Conservation (phyloP, 2,888 invertebrate genomes). For the Gortyna flavago region DNA sequence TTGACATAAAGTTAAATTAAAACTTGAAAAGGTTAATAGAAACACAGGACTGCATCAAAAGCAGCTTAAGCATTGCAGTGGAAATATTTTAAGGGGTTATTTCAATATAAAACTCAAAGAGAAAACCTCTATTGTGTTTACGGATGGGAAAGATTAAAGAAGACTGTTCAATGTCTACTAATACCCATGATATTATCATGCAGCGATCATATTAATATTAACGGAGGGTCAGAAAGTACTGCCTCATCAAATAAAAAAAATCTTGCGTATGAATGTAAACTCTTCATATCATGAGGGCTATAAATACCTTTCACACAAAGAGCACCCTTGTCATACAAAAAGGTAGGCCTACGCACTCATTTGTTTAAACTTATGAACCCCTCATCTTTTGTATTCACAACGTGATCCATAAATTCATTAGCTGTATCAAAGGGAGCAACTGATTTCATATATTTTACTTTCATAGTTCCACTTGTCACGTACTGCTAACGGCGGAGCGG, state of each 20-base stretch:
- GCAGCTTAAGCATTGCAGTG: not conserved
- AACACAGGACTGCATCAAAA: slow-evolving; percentile 5
- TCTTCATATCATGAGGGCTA: slow-evolving; percentile 5
- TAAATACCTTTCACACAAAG: slow-evolving; percentile 20
- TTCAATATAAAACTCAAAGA: slow-evolving; percentile 19
- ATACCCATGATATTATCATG: slow-evolving; percentile 26
- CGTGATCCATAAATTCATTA: slow-evolving; percentile 53
- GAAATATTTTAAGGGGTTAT: slow-evolving; percentile 1
- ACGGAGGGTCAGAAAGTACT: slow-evolving; percentile 10
- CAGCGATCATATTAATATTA: slow-evolving; percentile 23
- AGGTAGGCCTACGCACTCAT: slow-evolving; percentile 10
- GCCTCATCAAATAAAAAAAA: slow-evolving; percentile 18
- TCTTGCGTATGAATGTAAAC: slow-evolving; percentile 8
- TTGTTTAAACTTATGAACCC: slow-evolving; percentile 16
- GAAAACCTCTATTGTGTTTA: not conserved
- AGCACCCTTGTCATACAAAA: slow-evolving; percentile 34
- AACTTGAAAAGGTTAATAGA: not conserved
- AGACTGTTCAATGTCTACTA: slow-evolving; percentile 7
- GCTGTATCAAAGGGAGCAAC: slow-evolving; percentile 48
- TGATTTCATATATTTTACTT: slow-evolving; percentile 67
- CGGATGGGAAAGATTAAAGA: slow-evolving; percentile 10
- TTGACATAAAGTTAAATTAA: slow-evolving; percentile 15
- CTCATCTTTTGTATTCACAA: slow-evolving; percentile 41
- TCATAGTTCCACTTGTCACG: slow-evolving; percentile 69
- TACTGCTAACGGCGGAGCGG: slow-evolving; percentile 63